Percentiles rank a stretch among this genome's conserved stretches.
Conservation (phyloP, 2,113 vertebrate genomes). For the Cyrtonyx montezumae region DNA sequence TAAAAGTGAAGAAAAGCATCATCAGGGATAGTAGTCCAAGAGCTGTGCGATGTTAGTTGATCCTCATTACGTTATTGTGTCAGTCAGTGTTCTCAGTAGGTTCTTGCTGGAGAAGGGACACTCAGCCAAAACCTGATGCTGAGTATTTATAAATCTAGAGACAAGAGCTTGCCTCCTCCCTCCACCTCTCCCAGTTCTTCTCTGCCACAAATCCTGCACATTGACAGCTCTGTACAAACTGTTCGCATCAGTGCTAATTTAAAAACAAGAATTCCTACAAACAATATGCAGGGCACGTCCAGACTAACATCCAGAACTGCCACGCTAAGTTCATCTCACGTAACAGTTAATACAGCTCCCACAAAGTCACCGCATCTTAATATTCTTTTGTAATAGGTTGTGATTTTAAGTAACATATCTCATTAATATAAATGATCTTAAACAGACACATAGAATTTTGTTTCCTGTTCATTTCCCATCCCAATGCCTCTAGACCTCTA, state of each 20-base stretch:
- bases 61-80: not conserved
- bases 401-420: not conserved
- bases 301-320: not conserved
- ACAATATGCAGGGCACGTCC: not conserved
- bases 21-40: not conserved
- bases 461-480: not conserved
- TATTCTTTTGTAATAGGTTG: fast-evolving
- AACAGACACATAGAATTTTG: not conserved
- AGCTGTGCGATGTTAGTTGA: not conserved
- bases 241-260: not conserved
- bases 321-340: not conserved
- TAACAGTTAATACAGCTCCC: not conserved
- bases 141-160: not conserved
- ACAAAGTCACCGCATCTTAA: not conserved
- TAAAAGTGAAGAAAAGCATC: slow-evolving; percentile 16
- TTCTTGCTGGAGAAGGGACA: not conserved
- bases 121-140: not conserved
- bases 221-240: not conserved
- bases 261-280: not conserved
- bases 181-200: not conserved
- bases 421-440: not conserved
- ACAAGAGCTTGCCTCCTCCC: not conserved
- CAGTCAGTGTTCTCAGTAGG: not conserved
- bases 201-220: not conserved
- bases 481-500: not conserved